Base-by-base conservation (phyloP, 2,113 vertebrate species). In the Apeltes quadracus region DNA sequence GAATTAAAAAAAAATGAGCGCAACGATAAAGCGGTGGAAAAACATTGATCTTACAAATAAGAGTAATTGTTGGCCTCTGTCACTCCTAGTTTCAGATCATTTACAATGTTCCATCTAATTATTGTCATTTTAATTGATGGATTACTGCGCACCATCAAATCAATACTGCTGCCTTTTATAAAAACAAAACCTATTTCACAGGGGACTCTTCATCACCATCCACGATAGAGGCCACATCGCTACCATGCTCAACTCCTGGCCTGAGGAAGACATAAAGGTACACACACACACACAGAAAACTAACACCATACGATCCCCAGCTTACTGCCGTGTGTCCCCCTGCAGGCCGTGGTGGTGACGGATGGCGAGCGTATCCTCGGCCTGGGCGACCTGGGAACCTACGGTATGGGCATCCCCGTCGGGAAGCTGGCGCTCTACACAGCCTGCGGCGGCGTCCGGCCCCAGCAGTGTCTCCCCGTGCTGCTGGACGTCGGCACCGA, bases 391-490 rank as follows among this genome's bases (percentile, higher is more conserved):
- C 94, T 98, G 43, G 97, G 98, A 76, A 85, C 96, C 81, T 96
- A 98, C 0, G 98, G 97, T 50, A 99, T 99, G 98, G 98, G 97
- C 7, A 99, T 99, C 69, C 98, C 97, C 0, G 97, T 98, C 7
- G 98, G 98, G 57, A 99, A 99, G 76, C 94, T 99, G 74, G 97
- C 97, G 32, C 94, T 99, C 48, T 99, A 99, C 92, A 99, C 98
- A 0, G 97, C 97, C 0, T 99, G 97, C 4, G 97, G 97, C 25
- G 97, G 97, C 2, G 96, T 99, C 27, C 84, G 83, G 32, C 97
- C 97, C 0, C 96, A 97, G 62, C 95, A 97, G 50, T 99, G 97
- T 81, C 96, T 99, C 29, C 98, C 98, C 2, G 96, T 98, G 48
- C 93, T 99, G 61, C 93, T 99, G 80, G 98, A 99, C n/a, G 96